Evolutionary conservation across 2,113 vertebrate genomes (phyloP).

Genomic region (Ardeotis arabs): DNA sequence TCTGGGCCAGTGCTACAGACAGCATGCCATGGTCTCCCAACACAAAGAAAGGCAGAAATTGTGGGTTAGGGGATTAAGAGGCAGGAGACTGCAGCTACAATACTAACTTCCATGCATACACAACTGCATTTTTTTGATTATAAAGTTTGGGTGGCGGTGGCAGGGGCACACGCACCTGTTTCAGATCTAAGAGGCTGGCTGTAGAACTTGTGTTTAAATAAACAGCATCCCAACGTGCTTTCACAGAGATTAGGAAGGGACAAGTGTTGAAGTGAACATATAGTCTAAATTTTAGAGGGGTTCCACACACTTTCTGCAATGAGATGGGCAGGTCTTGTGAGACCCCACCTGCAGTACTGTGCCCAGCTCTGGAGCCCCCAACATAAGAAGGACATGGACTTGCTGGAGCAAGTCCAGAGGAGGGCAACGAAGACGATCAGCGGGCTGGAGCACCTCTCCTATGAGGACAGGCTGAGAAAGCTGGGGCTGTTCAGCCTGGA

Average conservation of each 20-base stretch:
- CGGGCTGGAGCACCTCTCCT: too few species aligned
- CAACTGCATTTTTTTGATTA: background rate
- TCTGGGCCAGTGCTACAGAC: background rate
- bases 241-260: background rate
- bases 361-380: too few species aligned
- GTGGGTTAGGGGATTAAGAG: background rate
- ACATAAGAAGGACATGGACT: too few species aligned
- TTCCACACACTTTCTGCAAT: background rate
- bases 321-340: background rate
- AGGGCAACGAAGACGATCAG: too few species aligned
- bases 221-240: background rate
- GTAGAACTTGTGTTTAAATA: background rate
- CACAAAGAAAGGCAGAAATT: background rate
- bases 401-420: too few species aligned
- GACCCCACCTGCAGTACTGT: too few species aligned
- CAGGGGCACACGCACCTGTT: background rate
- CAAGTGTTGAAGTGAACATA: background rate
- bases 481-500: too few species aligned
- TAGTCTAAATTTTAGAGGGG: background rate
- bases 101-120: fast-evolving
- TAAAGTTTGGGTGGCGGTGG: background rate
- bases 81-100: background rate
- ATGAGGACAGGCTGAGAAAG: too few species aligned
- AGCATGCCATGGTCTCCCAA: background rate
- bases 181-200: background rate